These are phyloP conservation scores for Asobara japonica DNA, from an alignment of 1,140 invertebrate species.

Conservation along the genomic window DNA sequence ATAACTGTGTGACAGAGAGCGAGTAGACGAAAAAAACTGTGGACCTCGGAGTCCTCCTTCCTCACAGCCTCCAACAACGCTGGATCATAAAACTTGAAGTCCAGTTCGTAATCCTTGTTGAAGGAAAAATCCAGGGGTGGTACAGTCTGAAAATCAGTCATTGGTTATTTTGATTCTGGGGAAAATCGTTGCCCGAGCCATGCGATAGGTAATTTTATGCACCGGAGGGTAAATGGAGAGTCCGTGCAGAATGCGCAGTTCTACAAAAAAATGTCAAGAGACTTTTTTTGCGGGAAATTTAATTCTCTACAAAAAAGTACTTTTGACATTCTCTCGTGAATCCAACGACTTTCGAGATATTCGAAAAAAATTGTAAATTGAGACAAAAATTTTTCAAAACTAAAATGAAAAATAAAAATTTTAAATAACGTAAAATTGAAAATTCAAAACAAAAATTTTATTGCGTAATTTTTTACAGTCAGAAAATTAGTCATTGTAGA, in stretches of 20 bases:
- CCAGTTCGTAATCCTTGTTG: slow-evolving; percentile 90
- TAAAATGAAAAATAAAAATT: background rate
- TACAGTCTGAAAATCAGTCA: slow-evolving; percentile 69
- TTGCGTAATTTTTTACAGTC: no score
- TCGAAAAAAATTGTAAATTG: background rate
- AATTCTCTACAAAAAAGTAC: no score
- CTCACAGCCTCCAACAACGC: slow-evolving; percentile 86
- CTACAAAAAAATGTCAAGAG: background rate
- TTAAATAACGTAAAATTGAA: no score
- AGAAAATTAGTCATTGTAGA: no score
- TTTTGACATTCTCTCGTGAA: background rate
- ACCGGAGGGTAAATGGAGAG: no score
- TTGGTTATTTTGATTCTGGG: background rate
- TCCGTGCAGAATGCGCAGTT: background rate
- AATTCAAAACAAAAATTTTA: no score
- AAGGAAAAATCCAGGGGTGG: slow-evolving; percentile 91
- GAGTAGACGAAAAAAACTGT: slow-evolving; percentile 89
- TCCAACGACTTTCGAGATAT: background rate
- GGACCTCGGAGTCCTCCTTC: slow-evolving; percentile 76
- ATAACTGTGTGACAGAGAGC: slow-evolving; percentile 98
- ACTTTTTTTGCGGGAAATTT: background rate
- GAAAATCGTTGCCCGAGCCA: background rate
- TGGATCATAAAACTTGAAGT: slow-evolving; percentile 94
- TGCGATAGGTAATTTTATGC: no score
- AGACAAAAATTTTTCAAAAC: background rate